A percentile compares a stretch with the other conserved stretches of the same genome.
These are phyloP conservation scores for Rhipidura dahli DNA, from an alignment of 2,113 vertebrate genomes.

Conservation along the genomic window DNA sequence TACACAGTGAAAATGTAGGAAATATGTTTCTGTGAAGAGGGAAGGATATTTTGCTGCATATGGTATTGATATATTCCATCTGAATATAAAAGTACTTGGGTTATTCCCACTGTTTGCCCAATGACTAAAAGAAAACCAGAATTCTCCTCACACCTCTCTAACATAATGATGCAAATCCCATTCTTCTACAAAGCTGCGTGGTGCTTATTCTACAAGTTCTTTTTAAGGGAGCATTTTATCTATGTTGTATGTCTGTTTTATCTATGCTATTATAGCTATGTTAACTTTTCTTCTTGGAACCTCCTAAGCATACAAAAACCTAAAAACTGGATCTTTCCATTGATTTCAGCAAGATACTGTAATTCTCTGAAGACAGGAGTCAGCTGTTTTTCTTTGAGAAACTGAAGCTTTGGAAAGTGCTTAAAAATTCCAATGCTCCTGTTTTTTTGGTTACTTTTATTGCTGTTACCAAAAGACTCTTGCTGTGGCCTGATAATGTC, in stretches of 20 bases:
- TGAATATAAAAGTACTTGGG: not conserved
- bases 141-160: not conserved
- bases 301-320: not conserved
- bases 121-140: not conserved
- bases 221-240: not conserved
- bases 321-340: not conserved
- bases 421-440: constrained; percentile 18
- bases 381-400: not conserved
- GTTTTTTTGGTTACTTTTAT: not conserved
- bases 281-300: not conserved
- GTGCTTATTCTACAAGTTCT: not conserved
- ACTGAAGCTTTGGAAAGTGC: constrained; percentile 10
- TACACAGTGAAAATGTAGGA: not conserved
- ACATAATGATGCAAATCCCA: not conserved
- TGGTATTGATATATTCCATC: not conserved
- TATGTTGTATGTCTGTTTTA: not conserved
- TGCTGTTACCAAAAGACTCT: constrained; percentile 27
- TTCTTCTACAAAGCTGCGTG: not conserved
- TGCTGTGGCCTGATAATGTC: constrained; percentile 47
- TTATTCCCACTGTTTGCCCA: not conserved
- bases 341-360: not conserved
- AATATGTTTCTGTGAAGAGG: not conserved
- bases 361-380: not conserved
- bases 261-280: too few species aligned
- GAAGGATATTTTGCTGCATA: not conserved